Evolutionary conservation across 2,797 vertebrate genomes (phyloP).

Genomic region (Euphonia xanthogaster): DNA sequence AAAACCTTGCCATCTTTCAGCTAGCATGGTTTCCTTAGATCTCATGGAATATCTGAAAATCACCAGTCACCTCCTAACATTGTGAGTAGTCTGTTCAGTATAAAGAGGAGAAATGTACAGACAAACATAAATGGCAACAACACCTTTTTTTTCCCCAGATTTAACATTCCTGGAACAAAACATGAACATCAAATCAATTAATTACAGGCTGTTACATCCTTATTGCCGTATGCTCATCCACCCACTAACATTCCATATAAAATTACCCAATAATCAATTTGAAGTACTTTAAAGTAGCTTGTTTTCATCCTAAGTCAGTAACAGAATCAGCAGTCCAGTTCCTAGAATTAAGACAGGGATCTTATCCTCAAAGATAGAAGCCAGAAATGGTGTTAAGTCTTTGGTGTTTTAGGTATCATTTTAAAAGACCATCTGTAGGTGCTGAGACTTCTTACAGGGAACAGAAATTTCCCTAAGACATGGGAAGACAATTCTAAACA

Average conservation of each 20-base stretch:
- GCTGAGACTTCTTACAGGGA: not conserved
- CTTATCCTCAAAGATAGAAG: not conserved
- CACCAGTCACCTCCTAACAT: not conserved
- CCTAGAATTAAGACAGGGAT: not conserved
- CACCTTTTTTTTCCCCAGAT: not conserved
- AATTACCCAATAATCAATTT: not conserved
- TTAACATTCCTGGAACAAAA: not conserved
- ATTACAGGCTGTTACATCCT: not conserved
- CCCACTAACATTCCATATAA: not conserved
- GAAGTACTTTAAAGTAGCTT: not conserved
- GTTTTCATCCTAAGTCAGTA: not conserved
- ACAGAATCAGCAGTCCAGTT: not conserved
- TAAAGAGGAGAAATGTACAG: not conserved
- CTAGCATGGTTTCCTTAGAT: slow-evolving; percentile 42
- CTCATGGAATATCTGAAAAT: slow-evolving; percentile 24
- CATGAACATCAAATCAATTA: not conserved
- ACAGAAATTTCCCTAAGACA: not conserved
- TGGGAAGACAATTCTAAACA: not conserved
- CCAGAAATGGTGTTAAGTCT: not conserved
- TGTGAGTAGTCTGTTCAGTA: not conserved
- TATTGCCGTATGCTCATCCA: not conserved
- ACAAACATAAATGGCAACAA: not conserved
- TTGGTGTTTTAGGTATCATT: not conserved
- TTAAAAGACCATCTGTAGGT: not conserved
- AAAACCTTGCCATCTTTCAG: slow-evolving; percentile 56